Conservation (phyloP, 2,113 vertebrate genomes). For the Anarrhichthys ocellatus region DNA sequence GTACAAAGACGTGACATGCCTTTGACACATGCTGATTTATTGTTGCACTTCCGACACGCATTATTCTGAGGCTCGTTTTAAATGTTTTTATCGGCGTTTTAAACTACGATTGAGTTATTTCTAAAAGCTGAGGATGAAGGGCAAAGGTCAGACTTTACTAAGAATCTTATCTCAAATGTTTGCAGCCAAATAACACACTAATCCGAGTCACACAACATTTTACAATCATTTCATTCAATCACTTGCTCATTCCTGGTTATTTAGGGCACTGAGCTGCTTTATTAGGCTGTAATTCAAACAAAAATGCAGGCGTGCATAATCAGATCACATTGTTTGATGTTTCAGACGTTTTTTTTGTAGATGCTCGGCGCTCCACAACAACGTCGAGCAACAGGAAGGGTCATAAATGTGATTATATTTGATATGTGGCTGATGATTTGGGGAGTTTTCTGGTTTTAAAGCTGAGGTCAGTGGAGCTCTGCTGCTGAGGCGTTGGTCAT, state of each 20-base stretch:
- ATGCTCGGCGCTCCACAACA: not conserved
- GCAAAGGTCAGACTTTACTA: not conserved
- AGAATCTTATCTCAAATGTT: not conserved
- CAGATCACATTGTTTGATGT: conserved; percentile 15
- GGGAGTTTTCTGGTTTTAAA: not conserved
- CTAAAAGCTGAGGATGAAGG: not conserved
- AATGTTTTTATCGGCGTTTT: not conserved
- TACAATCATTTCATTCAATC: conserved; percentile 34
- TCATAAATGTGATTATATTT: not conserved
- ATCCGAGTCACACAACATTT: conserved; percentile 54
- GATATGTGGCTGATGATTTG: not conserved
- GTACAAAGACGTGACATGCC: not conserved
- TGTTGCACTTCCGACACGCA: not conserved
- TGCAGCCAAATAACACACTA: conserved; percentile 7
- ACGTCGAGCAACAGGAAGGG: not conserved
- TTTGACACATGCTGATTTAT: not conserved
- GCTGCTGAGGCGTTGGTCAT: conserved; percentile 38
- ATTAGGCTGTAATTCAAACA: conserved; percentile 15
- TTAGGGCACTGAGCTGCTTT: conserved; percentile 18
- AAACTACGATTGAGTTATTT: conserved; percentile 2
- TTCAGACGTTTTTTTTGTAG: not conserved
- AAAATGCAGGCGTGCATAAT: conserved; percentile 30
- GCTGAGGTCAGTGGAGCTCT: conserved; percentile 4
- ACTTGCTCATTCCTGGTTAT: conserved; percentile 9
- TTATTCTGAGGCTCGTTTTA: not conserved